These are phyloP conservation scores for Hippopotamus amphibius DNA, from an alignment of 2,113 vertebrate species.

Conservation along the genomic window DNA sequence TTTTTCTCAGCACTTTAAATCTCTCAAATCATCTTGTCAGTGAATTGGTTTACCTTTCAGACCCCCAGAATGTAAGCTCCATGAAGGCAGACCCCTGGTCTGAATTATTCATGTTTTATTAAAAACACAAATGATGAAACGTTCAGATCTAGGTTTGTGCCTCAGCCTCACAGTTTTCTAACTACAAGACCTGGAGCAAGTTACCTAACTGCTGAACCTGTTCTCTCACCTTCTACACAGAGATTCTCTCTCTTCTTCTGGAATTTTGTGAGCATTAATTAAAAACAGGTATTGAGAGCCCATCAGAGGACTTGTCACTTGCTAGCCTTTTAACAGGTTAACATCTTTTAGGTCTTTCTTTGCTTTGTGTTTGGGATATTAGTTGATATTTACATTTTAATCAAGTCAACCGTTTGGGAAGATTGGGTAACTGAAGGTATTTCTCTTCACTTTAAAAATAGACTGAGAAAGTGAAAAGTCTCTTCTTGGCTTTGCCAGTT, in stretches of 20 bases:
- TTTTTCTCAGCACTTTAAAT: neutral
- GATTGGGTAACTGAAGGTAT: neutral
- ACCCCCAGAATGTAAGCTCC: neutral
- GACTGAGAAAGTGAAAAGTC: neutral
- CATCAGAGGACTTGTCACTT: neutral
- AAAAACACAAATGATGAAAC: neutral
- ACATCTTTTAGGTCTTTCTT: neutral
- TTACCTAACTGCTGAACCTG: neutral
- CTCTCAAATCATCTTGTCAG: neutral
- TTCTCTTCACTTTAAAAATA: neutral
- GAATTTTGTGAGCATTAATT: neutral
- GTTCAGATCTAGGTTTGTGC: neutral
- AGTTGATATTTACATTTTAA: neutral
- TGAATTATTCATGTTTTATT: neutral
- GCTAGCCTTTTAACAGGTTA: neutral
- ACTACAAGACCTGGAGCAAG: neutral
- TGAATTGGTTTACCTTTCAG: neutral
- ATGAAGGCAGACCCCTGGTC: neutral
- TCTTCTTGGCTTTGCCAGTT: neutral
- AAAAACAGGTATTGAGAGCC: neutral
- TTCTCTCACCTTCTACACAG: neutral
- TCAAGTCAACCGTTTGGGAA: neutral
- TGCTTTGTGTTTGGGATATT: neutral
- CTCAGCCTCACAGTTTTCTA: neutral
- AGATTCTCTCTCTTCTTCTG: neutral